Evolutionary conservation across 2,888 invertebrate genomes (phyloP), one percentile per base, ranked within the genome.

Genomic region (Drosophila ustulata): DNA sequence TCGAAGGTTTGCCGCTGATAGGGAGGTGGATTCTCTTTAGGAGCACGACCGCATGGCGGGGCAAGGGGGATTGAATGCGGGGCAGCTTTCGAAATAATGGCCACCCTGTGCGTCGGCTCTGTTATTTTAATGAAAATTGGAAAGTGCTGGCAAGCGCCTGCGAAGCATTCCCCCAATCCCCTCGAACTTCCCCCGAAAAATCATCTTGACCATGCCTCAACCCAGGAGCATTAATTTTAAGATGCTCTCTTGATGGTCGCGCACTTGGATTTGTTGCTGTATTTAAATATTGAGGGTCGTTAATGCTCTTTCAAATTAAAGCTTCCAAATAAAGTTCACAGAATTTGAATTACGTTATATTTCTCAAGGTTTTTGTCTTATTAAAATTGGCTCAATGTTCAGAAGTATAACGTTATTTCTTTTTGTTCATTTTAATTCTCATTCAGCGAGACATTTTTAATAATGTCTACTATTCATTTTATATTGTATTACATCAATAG

Each of bases 81-180:
- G 47, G 71, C 62, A 62, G 71, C 72, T 69, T 72, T 68, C 52
- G 50, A 62, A 73, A 77, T 78, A 71, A 76, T 66, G 73, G 80
- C 74, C 37, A 64, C 63, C 70, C 69, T 59, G 66, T 69, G 71
- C 81, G 77, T 75, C 79, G 76, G 76, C 77, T 79, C 87, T 89
- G 86, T 90, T 90, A 90, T 86, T 90, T 89, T 90, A 90, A 90
- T 90, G 89, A 88, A 91, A 90, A 91, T 90, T 89, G 88, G 73
- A 89, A 91, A 90, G 88, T 86, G 81, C 81, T 76, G 73, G 80
- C 71, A 86, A 83, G 76, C 78, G 80, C 71, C 70, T 39, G 32
- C 45, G 32, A 8, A 18, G 43, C 52, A 47, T 13, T 32, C 71
- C 37, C 41, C 41, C 18, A 8, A 32, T 50, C 41, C 30, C 30